Percentiles rank a stretch among this genome's conserved stretches.
Evolutionary conservation across 2,113 vertebrate species (phyloP).

Genomic region (Halichoeres trimaculatus): DNA sequence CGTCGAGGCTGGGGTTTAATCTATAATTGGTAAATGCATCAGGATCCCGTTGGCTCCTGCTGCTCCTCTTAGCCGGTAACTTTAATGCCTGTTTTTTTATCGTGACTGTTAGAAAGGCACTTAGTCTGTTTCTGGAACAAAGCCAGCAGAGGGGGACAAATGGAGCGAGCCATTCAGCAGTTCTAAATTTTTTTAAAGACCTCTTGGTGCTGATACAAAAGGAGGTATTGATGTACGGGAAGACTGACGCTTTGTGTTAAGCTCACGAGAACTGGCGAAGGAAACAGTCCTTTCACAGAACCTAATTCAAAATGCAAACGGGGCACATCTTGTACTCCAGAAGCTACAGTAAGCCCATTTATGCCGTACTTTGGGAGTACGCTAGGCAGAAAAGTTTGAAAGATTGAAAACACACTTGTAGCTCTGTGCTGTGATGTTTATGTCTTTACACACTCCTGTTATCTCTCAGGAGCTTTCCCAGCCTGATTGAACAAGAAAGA

Average conservation of each 20-base stretch:
- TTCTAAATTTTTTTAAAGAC: constrained; percentile 51
- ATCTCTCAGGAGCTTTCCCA: not conserved
- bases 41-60: constrained; percentile 36
- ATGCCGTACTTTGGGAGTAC: not conserved
- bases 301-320: constrained; percentile 67
- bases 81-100: constrained; percentile 61
- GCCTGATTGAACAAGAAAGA: not conserved
- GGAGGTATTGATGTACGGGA: constrained; percentile 76
- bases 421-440: not conserved
- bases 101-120: constrained; percentile 63
- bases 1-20: constrained; percentile 51
- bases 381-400: not conserved
- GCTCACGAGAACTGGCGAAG: constrained; percentile 37
- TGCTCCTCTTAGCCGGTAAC: constrained; percentile 47
- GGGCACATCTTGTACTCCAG: constrained; percentile 31
- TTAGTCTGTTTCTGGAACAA: constrained; percentile 60
- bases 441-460: not conserved
- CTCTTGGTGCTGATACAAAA: constrained; percentile 66
- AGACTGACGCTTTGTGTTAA: constrained; percentile 72
- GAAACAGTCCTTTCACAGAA: constrained; percentile 52
- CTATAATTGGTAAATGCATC: constrained; percentile 64
- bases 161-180: constrained; percentile 62
- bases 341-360: constrained; percentile 41
- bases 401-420: not conserved
- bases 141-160: constrained; percentile 68